Percentiles rank a stretch among this genome's conserved stretches.
Conservation (phyloP, 2,797 vertebrate genomes). For the Petrocephalus schoutedeni region DNA sequence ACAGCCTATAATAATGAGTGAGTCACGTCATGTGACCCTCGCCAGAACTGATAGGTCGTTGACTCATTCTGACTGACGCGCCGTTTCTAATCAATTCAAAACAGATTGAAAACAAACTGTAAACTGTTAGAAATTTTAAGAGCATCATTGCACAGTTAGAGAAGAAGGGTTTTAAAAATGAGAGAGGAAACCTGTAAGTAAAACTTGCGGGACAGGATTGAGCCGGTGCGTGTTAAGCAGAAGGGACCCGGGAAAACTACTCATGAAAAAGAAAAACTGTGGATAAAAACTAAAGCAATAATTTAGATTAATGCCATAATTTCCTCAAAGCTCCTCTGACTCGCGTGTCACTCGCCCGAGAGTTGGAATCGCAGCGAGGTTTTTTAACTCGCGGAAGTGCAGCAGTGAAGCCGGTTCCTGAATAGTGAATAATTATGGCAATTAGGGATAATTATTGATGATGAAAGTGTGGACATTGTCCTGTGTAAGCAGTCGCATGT, state of each 20-base stretch:
- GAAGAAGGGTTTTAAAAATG: background rate
- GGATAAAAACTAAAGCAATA: background rate
- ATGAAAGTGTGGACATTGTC: background rate
- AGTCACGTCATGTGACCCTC: background rate
- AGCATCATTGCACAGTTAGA: background rate
- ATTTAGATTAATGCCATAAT: background rate
- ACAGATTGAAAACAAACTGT: background rate
- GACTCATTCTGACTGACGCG: background rate
- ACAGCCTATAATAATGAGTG: slow-evolving; percentile 5
- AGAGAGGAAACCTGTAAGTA: background rate
- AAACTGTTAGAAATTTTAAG: background rate
- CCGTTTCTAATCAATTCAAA: background rate
- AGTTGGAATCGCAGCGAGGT: background rate
- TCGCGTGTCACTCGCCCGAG: background rate
- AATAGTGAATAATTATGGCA: slow-evolving; percentile 15
- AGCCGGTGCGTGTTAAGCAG: background rate
- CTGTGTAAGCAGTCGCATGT: background rate
- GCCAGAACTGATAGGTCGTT: background rate
- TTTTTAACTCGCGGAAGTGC: background rate
- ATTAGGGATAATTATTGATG: background rate
- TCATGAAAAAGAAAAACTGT: background rate
- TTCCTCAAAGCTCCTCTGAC: background rate
- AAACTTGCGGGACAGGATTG: background rate
- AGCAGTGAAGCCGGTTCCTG: background rate
- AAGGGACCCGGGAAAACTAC: background rate